Base-by-base conservation (phyloP, 37 sponge, comb jelly and placozoan species). In the Crambe crambe region DNA sequence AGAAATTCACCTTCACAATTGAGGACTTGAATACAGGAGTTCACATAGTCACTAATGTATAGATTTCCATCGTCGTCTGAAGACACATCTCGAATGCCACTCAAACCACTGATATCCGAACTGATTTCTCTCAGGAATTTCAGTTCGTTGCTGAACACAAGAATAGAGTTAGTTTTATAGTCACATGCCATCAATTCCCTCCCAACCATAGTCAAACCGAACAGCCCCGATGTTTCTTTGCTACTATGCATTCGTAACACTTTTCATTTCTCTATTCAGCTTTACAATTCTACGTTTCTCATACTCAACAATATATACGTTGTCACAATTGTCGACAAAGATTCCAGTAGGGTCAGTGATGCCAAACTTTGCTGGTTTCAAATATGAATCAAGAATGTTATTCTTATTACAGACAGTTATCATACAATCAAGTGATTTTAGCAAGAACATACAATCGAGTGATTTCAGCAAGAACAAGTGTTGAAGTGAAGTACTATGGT, bases 41-140 rank as follows among this genome's bases (percentile, higher is more conserved):
- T 61, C 4, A 17, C 34, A 77, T 20, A 4, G 29, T 77, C 78
- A 64, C 43, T 35, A 23, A 77, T 47, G 43, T 77, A 77, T 47
- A 77, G 17, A 17, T 60, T 60, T 18, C 44, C 47, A 42, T 62
- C 42, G 10, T 35, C 29, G 65, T 77, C 78, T 39, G 25, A 23
- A 27, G 61, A 60, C 12, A 77, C 2, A 20, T 32, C 65, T 65
- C 20, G 8, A 0, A 77, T 17, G 22, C 23, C 9, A 42, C 47
- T 41, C 51, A 36, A 20, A 54, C 15, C 27, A 17, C 54, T 51
- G 21, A 29, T 34, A 31, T 17, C 3, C 10, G n/a, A 36, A 23
- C 58, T 56, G 51, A 73, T 44, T 1, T 30, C 23, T 12, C 39
- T 73, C 32, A 54, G 0, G 27, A 32, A 51, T 0, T 73, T 29